Conservation (phyloP, 2,113 vertebrate genomes). For the human region DNA sequence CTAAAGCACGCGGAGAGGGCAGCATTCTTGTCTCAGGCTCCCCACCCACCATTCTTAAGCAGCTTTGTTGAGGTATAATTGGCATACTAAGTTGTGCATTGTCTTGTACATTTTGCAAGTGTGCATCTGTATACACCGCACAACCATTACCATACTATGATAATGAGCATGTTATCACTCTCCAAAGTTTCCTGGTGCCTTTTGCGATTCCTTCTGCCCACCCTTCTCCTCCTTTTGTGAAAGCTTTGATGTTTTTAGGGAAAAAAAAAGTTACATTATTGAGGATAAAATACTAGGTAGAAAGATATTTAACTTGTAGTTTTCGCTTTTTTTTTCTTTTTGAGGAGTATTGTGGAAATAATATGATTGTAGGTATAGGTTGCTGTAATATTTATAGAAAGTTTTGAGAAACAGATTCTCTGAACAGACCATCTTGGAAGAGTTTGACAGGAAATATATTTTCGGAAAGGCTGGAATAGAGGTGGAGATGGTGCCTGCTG, state of each 20-base stretch:
- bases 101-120: neutral
- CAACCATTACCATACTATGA: rapidly evolving
- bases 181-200: neutral
- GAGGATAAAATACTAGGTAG: neutral
- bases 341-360: neutral
- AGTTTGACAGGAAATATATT: neutral
- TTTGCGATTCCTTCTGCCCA: neutral
- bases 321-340: neutral
- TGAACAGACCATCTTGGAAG: neutral
- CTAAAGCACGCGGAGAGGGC: neutral
- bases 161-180: rapidly evolving
- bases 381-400: neutral
- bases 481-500: neutral
- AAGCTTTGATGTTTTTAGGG: neutral
- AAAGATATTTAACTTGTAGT: neutral
- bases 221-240: neutral
- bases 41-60: neutral
- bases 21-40: neutral
- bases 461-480: neutral
- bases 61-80: neutral
- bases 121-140: rapidly evolving
- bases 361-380: neutral
- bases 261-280: neutral
- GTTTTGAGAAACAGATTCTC: neutral
- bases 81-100: neutral